A percentile compares a stretch with the other conserved stretches of the same genome.
Evolutionary conservation across 2,888 invertebrate genomes (phyloP).

Genomic region (Noctua janthina): DNA sequence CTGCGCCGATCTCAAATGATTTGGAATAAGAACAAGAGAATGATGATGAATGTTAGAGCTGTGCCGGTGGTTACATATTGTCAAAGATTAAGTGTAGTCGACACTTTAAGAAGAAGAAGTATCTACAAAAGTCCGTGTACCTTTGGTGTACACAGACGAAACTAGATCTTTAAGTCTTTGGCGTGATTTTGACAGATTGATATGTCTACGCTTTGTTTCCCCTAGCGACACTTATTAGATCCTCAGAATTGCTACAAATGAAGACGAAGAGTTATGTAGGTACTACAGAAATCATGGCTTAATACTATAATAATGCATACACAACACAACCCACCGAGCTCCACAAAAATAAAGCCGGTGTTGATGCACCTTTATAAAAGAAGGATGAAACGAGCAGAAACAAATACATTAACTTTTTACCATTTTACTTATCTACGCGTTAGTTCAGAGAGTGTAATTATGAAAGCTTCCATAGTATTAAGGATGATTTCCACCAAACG

Average conservation of each 20-base stretch:
- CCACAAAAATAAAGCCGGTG: neutral
- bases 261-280: neutral
- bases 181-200: too few relatives aligned
- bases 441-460: neutral
- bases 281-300: neutral
- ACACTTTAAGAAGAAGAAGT: too few relatives aligned
- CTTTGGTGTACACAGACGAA: neutral
- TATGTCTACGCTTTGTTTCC: neutral
- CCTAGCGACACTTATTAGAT: neutral
- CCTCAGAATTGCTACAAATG: neutral
- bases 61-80: neutral
- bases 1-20: too few relatives aligned
- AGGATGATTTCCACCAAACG: too few relatives aligned
- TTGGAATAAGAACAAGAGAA: too few relatives aligned
- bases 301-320: neutral
- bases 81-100: too few relatives aligned
- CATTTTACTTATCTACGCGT: neutral
- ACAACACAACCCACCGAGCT: neutral
- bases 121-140: neutral
- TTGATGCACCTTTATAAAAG: neutral
- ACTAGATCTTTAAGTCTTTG: neutral
- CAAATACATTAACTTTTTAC: neutral
- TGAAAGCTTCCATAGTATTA: constrained; percentile 22
- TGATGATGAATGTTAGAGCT: too few relatives aligned
- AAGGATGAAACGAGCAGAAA: neutral